phyloP scores from a whole-genome alignment of 2,888 invertebrate species.

The Antitype chi region DNA sequence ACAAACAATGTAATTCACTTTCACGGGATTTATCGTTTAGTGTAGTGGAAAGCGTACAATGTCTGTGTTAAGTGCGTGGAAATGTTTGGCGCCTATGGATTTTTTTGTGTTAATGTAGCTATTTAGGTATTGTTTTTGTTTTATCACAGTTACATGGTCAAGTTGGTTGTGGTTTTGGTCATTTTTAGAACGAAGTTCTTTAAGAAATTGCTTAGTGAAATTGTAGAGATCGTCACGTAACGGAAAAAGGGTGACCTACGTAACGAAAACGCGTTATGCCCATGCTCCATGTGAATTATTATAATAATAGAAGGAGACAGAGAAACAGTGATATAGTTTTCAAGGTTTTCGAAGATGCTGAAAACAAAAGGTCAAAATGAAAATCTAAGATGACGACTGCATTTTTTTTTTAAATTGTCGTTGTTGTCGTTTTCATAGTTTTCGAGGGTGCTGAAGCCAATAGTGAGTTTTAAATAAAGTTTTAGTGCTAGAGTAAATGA shows the following conservation, averaged over 20 bases:
- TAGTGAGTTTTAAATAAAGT: no score
- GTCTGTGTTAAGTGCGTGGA: conserved; percentile 56
- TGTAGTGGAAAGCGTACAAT: conserved; percentile 55
- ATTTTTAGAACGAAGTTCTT: background rate
- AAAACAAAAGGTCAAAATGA: no score
- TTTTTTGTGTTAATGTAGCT: conserved; percentile 13
- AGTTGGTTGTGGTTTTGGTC: background rate
- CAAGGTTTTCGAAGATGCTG: no score
- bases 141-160: background rate
- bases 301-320: no score
- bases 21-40: conserved; percentile 70
- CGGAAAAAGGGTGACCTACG: background rate
- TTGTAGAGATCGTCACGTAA: background rate
- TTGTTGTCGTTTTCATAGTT: no score
- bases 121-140: background rate
- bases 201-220: background rate
- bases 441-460: no score
- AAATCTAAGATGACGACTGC: no score
- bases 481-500: no score
- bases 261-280: no score
- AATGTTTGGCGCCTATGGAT: conserved; percentile 20
- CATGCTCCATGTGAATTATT: no score
- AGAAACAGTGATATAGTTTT: no score
- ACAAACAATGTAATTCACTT: conserved; percentile 73
- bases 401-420: no score